These are phyloP conservation scores for Zosterops japonicus DNA, from an alignment of 2,113 vertebrate genomes.

Conservation along the genomic window DNA sequence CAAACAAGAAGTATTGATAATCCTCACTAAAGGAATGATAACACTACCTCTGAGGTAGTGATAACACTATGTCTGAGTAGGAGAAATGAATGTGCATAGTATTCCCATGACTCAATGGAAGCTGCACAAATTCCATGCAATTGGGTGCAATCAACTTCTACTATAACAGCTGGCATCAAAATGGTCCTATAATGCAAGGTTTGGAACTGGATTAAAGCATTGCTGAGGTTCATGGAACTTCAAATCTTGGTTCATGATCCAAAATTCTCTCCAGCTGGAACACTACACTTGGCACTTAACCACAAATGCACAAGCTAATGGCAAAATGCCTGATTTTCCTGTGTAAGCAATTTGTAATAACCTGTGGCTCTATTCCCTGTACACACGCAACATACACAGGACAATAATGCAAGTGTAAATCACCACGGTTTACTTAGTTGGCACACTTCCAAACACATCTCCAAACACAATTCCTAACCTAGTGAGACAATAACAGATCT, in stretches of 20 bases:
- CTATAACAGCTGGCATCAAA: not conserved
- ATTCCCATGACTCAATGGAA: not conserved
- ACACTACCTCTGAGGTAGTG: too few relatives aligned
- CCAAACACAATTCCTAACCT: not conserved
- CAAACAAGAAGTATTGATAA: not conserved
- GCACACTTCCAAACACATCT: not conserved
- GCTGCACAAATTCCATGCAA: not conserved
- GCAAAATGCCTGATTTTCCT: not conserved
- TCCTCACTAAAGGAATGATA: not conserved
- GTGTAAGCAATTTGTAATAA: not conserved
- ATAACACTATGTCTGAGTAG: not conserved
- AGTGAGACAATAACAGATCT: not conserved
- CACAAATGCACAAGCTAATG: rapidly evolving
- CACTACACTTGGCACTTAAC: not conserved
- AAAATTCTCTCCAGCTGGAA: not conserved
- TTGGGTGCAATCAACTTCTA: not conserved
- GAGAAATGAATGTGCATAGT: not conserved
- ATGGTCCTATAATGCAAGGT: not conserved
- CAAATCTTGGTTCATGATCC: not conserved
- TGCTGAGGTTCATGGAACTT: not conserved
- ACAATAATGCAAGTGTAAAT: not conserved
- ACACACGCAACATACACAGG: not conserved
- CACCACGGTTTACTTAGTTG: not conserved
- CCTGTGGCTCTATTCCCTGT: not conserved
- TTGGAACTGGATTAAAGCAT: not conserved